Percentiles rank a stretch among this genome's conserved stretches.
Evolutionary conservation across 2,113 vertebrate genomes (phyloP).

Genomic region (Crotalus viridis): DNA sequence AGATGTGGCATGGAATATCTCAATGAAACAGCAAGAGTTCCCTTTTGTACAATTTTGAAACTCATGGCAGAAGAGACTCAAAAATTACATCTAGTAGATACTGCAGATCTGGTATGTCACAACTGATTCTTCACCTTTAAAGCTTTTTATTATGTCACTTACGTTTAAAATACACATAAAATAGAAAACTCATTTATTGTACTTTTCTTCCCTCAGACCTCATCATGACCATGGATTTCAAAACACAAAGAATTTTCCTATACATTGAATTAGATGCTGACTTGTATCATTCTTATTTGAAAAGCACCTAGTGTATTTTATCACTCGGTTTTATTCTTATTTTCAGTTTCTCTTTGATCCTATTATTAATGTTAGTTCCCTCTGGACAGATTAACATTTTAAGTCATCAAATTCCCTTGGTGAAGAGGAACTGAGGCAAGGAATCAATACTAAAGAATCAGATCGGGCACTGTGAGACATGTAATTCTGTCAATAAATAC

Average conservation of each 20-base stretch:
- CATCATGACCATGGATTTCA: constrained; percentile 8
- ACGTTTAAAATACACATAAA: background rate
- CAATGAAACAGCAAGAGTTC: background rate
- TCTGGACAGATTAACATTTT: constrained; percentile 38
- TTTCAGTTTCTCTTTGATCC: constrained; percentile 49
- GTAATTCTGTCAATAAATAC: constrained; percentile 45
- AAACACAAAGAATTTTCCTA: background rate
- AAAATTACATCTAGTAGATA: background rate
- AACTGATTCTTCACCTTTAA: background rate
- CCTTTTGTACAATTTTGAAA: background rate
- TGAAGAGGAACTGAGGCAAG: constrained; percentile 7
- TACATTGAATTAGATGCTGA: background rate
- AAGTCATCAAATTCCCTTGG: constrained; percentile 57
- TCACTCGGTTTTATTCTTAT: constrained; percentile 26
- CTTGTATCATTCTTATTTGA: constrained; percentile 4
- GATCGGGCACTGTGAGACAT: constrained; percentile 31
- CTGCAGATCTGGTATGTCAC: background rate
- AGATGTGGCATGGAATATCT: background rate
- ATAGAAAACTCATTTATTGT: background rate
- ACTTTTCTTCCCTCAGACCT: background rate
- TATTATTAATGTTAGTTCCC: constrained; percentile 38
- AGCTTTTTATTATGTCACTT: background rate
- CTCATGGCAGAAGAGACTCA: background rate
- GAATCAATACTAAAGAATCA: constrained; percentile 52
- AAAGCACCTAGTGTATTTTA: background rate